phyloP scores from a whole-genome alignment of 2,888 invertebrate species.

The Silvanus unidentatus region DNA sequence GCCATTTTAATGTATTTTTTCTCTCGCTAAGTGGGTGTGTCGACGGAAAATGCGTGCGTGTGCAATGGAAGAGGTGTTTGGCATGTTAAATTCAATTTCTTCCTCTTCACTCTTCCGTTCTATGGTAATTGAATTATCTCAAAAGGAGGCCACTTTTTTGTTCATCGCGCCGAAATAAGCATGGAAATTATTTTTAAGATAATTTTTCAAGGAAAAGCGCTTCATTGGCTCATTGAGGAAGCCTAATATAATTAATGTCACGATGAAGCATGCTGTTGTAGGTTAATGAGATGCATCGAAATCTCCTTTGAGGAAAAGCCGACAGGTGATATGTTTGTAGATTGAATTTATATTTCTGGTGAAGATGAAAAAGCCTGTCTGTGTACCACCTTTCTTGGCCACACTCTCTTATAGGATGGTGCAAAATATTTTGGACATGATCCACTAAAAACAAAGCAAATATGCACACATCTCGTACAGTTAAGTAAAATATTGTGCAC shows the following conservation, averaged over 20 bases:
- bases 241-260: conserved; percentile 18
- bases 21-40: too few relatives aligned
- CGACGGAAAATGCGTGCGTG: too few relatives aligned
- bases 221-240: too few relatives aligned
- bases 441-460: conserved; percentile 39
- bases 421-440: conserved; percentile 34
- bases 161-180: too few relatives aligned
- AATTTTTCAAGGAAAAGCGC: too few relatives aligned
- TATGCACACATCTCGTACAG: neutral
- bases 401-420: conserved; percentile 19
- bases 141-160: too few relatives aligned
- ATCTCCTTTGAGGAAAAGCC: conserved; percentile 32
- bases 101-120: too few relatives aligned
- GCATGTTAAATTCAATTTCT: too few relatives aligned
- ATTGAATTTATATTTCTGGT: conserved; percentile 32
- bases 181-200: too few relatives aligned
- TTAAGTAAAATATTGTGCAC: neutral
- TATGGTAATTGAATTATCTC: too few relatives aligned
- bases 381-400: conserved; percentile 33
- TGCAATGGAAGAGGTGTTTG: too few relatives aligned
- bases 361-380: conserved; percentile 24
- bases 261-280: conserved; percentile 29
- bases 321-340: conserved; percentile 34
- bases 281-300: conserved; percentile 36
- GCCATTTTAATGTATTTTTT: too few relatives aligned